These are phyloP conservation scores for Sebastes nivosus DNA, from an alignment of 2,797 vertebrate genomes.

Conservation along the genomic window DNA sequence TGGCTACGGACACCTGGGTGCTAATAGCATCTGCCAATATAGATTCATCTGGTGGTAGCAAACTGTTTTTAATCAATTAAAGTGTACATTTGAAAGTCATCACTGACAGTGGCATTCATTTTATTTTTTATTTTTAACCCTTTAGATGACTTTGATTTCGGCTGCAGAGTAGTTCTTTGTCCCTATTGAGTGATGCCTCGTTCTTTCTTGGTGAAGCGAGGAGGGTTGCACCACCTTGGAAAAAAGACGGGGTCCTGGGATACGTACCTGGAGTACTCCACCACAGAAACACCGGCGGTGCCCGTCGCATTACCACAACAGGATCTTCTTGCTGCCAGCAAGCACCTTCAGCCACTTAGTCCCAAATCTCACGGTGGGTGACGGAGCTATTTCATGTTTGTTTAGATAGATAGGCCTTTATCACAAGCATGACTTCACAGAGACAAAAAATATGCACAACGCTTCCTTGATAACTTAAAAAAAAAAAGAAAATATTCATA, in stretches of 20 bases:
- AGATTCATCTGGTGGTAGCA: neutral
- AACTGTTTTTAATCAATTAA: neutral
- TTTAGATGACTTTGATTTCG: neutral
- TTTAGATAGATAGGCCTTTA: neutral
- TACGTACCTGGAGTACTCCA: slow-evolving; percentile 30
- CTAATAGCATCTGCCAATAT: neutral
- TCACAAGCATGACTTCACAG: neutral
- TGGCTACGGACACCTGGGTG: too few species aligned
- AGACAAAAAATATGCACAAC: neutral
- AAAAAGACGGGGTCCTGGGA: slow-evolving; percentile 27
- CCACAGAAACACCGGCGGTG: neutral
- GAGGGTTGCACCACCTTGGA: slow-evolving; percentile 57
- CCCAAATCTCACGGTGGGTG: slow-evolving; percentile 33
- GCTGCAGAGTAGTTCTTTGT: neutral
- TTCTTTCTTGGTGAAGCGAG: slow-evolving; percentile 83
- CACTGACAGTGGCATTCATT: neutral
- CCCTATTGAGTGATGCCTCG: slow-evolving; percentile 77
- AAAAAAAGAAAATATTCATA: neutral
- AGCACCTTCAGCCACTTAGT: neutral
- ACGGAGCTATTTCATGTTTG: neutral
- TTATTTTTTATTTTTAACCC: neutral
- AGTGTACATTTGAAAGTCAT: neutral
- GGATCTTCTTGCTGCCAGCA: neutral
- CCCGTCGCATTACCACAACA: neutral
- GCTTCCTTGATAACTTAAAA: neutral